Percentiles rank a stretch among this genome's conserved stretches.
These are phyloP conservation scores for Octodon degus DNA, from an alignment of 2,113 vertebrate genomes.

Conservation along the genomic window DNA sequence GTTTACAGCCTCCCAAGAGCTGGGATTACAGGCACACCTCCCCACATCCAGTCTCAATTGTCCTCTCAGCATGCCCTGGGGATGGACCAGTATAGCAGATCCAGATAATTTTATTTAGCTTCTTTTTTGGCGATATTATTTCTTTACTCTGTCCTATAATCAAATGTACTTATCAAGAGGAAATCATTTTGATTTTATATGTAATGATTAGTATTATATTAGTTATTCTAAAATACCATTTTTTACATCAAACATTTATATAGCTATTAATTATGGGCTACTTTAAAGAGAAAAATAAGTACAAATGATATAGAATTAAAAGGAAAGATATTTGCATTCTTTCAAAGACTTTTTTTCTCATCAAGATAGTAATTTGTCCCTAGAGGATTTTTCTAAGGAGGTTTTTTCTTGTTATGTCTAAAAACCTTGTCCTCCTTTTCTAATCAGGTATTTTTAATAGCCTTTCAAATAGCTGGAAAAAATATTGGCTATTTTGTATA, in stretches of 20 bases:
- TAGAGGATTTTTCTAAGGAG: slow-evolving; percentile 64
- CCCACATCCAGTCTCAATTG: too few relatives aligned
- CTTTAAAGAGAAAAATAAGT: not conserved
- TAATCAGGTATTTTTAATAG: slow-evolving; percentile 74
- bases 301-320: too few relatives aligned
- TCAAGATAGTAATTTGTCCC: slow-evolving; percentile 65
- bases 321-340: not conserved
- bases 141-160: not conserved
- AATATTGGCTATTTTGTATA: not conserved
- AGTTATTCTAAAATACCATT: not conserved
- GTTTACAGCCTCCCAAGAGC: too few relatives aligned
- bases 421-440: slow-evolving; percentile 63
- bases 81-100: too few relatives aligned
- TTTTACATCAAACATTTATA: not conserved
- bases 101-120: not conserved
- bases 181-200: not conserved
- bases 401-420: slow-evolving; percentile 43
- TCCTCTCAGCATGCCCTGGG: too few relatives aligned
- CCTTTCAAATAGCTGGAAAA: slow-evolving; percentile 56
- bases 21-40: too few relatives aligned
- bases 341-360: slow-evolving; percentile 56
- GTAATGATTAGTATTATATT: not conserved
- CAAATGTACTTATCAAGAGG: not conserved
- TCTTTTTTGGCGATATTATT: not conserved
- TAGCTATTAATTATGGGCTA: not conserved